Evolutionary conservation across 2,888 invertebrate species (phyloP).

Genomic region (Machimus atricapillus): DNA sequence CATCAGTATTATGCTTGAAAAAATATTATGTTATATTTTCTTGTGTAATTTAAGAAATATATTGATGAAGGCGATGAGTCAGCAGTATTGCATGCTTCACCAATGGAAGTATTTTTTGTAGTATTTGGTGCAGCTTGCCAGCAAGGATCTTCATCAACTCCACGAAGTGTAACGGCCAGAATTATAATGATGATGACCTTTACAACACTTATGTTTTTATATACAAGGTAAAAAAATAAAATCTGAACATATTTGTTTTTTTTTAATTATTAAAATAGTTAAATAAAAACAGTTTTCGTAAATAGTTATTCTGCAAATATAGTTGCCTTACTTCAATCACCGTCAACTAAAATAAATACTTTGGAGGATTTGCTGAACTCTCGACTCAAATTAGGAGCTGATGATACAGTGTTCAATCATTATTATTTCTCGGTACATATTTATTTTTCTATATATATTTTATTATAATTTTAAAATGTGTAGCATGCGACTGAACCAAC

Average conservation of each 20-base stretch:
- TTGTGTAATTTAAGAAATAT: not conserved
- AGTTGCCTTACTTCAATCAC: constrained; percentile 76
- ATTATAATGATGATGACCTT: constrained; percentile 71
- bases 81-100: constrained; percentile 59
- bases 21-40: too few species aligned
- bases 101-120: constrained; percentile 65
- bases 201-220: constrained; percentile 72
- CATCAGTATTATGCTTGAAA: too few species aligned
- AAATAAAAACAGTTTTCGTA: not conserved
- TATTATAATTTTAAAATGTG: constrained; percentile 13
- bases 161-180: constrained; percentile 60
- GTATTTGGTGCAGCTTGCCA: constrained; percentile 70
- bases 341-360: constrained; percentile 72
- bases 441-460: not conserved
- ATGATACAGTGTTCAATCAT: constrained; percentile 74
- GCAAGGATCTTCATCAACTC: constrained; percentile 64
- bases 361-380: constrained; percentile 71
- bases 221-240: constrained; percentile 61
- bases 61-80: not conserved
- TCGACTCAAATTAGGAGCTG: constrained; percentile 71
- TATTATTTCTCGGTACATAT: constrained; percentile 66
- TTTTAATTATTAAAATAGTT: not conserved
- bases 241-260: not conserved
- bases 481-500: constrained; percentile 72
- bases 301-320: constrained; percentile 77